Evolutionary conservation across 2,113 vertebrate genomes (phyloP).

Genomic region (Embiotoca jacksoni): DNA sequence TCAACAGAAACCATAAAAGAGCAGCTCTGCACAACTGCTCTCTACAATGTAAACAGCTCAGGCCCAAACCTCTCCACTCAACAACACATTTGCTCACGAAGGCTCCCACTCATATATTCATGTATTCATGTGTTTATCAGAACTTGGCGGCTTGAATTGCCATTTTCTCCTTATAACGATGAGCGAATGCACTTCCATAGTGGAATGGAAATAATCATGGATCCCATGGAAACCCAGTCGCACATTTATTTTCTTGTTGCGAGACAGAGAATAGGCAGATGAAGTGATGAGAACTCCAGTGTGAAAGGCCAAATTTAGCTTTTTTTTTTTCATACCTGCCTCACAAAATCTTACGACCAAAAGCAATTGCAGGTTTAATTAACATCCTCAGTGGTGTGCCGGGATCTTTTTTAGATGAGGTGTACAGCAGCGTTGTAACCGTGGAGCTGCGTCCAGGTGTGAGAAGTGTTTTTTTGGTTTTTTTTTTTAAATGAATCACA

Average conservation of each 20-base stretch:
- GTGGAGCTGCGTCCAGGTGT: constrained; percentile 5
- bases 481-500: not conserved
- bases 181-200: constrained; percentile 65
- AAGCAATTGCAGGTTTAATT: constrained; percentile 34
- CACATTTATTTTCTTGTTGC: constrained; percentile 28
- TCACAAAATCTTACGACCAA: constrained; percentile 1
- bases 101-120: constrained; percentile 76
- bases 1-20: constrained; percentile 56
- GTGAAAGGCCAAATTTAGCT: constrained; percentile 39
- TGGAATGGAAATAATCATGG: constrained; percentile 68
- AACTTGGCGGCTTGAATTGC: constrained; percentile 71
- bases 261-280: constrained; percentile 22
- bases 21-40: constrained; percentile 52
- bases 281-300: constrained; percentile 43
- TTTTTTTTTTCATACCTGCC: constrained; percentile 12
- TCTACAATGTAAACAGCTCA: constrained; percentile 71
- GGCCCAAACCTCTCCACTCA: constrained; percentile 71
- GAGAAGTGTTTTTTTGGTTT: not conserved
- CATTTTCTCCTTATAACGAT: constrained; percentile 76
- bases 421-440: not conserved
- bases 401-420: not conserved
- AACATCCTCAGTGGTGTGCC: not conserved
- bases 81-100: constrained; percentile 67
- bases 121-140: constrained; percentile 82
- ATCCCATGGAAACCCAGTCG: constrained; percentile 64